Base-by-base conservation (phyloP, 2,888 invertebrate genomes). In the Eubasilissa splendida region DNA sequence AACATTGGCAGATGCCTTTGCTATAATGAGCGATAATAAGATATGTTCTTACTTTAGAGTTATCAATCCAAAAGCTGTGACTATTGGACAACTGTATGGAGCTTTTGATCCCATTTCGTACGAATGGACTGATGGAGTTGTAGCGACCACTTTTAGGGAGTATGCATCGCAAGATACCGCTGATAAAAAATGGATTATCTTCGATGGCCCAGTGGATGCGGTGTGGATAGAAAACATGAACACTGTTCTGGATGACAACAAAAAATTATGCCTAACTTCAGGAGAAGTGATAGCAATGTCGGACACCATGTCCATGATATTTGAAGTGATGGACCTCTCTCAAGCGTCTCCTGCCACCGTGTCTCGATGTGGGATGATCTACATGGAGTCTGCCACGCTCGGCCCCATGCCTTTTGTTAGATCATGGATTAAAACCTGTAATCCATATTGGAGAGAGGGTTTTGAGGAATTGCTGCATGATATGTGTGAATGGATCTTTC, bases 221-320 rank as follows among this genome's bases (percentile, higher is more conserved):
- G 94, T 95, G 4, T 97, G 97, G 97, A 96, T 96, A 84, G 96
- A 97, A 90, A 96, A 96, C 87, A 94, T 97, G 93, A 96, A 96
- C 86, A 96, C 96, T 0, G 96, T 96, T 4, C 88, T 97, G 84
- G 97, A 97, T 87, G 96, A 96, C 85, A 96, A 96, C 87, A 96
- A 95, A 88, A 96, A 96, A 86, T 90, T 97, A 31, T 97, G 96
- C 86, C 89, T 97, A 58, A 95, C 96, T 87, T 96, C 96, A 42
- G 96, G 97, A 22, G 97, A 97, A 88, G 95, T 96, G 59, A 96
- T 97, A 89, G 94, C 94, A 81, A 95, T 97, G 94, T 92, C 95
- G 0, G 89, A 89, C 83, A 91, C 92, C 0, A 96, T 96, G 96
- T 96, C 95, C 3, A 93, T 96, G 91, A 95, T 97, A 86, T 97